Evolutionary conservation across 1,140 invertebrate species (phyloP).

Genomic region (Drosophila sp.): DNA sequence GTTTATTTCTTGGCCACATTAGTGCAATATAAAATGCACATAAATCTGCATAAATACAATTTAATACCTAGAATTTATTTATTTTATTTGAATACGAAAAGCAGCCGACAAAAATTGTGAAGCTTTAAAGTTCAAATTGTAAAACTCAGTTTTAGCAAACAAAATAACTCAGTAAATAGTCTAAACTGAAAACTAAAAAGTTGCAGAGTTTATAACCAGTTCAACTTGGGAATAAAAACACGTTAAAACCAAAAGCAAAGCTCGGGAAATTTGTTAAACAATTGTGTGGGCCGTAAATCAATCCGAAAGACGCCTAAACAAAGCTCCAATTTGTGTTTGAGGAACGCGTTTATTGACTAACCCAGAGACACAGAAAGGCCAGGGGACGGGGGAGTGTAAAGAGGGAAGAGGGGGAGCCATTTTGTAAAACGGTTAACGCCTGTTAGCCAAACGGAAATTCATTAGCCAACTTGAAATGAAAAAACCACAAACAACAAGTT

Average conservation of each 20-base stretch:
- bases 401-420: neutral
- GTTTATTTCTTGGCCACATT: constrained; percentile 2
- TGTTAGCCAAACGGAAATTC: constrained; percentile 73
- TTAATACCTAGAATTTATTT: too few relatives aligned
- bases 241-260: constrained; percentile 13
- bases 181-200: too few relatives aligned
- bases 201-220: neutral
- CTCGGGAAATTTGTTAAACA: constrained; percentile 37
- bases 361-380: constrained; percentile 43
- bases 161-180: too few relatives aligned
- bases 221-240: constrained; percentile 30
- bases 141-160: too few relatives aligned
- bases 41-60: constrained; percentile 52
- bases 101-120: too few relatives aligned
- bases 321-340: constrained; percentile 5
- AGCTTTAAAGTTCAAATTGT: too few relatives aligned
- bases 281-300: constrained; percentile 66
- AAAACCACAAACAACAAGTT: neutral
- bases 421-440: constrained; percentile 54
- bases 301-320: constrained; percentile 52
- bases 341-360: constrained; percentile 48
- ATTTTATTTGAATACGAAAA: too few relatives aligned
- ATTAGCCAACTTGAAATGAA: constrained; percentile 66
- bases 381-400: neutral
- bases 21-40: constrained; percentile 30